phyloP scores from a whole-genome alignment of 23 tunicate species.

The Trididemnum nubilum region DNA sequence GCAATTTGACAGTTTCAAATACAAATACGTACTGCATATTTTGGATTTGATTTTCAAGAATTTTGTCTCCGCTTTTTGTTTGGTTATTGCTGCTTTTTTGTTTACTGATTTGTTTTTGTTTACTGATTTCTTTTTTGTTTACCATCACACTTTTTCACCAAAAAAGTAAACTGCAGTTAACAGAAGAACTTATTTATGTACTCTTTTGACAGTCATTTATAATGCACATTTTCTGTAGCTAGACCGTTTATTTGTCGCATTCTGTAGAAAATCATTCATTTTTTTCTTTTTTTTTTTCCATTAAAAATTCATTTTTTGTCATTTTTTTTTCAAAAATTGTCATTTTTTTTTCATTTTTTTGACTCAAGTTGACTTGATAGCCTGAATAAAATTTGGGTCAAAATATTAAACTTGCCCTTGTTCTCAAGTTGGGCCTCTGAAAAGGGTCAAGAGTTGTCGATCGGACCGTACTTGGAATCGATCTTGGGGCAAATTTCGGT shows the following conservation, averaged over 20 bases:
- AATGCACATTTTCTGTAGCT: neutral
- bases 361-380: neutral
- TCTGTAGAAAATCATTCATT: neutral
- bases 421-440: no score
- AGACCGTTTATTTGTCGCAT: neutral
- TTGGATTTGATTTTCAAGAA: neutral
- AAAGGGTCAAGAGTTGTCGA: no score
- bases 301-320: no score
- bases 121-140: no score
- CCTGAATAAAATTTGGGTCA: neutral
- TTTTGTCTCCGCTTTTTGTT: neutral
- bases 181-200: neutral
- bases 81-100: neutral
- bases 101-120: neutral
- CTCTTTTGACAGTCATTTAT: neutral
- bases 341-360: neutral
- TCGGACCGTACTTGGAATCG: no score
- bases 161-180: neutral
- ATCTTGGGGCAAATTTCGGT: no score
- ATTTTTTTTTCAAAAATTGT: no score
- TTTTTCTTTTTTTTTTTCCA: neutral
- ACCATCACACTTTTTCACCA: no score
- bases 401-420: neutral
- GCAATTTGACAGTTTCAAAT: neutral
- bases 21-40: neutral